Conservation (phyloP, 2,888 invertebrate genomes). For the Agrotis ipsilon region DNA sequence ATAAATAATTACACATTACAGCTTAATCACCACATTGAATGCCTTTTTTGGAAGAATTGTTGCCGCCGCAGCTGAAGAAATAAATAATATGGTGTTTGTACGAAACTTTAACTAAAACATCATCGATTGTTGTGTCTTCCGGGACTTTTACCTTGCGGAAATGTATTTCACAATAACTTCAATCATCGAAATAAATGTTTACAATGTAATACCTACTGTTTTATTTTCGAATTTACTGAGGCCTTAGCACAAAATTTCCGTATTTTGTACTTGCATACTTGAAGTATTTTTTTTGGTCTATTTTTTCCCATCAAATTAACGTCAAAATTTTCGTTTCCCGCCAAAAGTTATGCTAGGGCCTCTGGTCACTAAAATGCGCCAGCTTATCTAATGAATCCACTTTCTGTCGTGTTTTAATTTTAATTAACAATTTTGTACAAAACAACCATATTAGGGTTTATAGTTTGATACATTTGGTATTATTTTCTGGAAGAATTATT, state of each 20-base stretch:
- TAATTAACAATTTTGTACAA: constrained; percentile 28
- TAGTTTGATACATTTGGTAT: not conserved
- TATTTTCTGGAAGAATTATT: constrained; percentile 34
- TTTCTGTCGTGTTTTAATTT: not conserved
- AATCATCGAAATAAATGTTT: too few species aligned
- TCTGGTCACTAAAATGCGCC: too few species aligned
- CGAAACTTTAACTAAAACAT: constrained; percentile 19
- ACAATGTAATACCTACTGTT: too few species aligned
- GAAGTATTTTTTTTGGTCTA: too few species aligned
- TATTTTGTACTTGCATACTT: too few species aligned
- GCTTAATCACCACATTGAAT: constrained; percentile 34
- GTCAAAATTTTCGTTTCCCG: too few species aligned
- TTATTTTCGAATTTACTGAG: too few species aligned
- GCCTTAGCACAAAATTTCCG: too few species aligned
- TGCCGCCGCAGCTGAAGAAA: constrained; percentile 37
- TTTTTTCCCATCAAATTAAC: too few species aligned
- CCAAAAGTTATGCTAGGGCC: too few species aligned
- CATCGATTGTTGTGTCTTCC: not conserved
- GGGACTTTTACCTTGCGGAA: not conserved
- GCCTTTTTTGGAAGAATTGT: constrained; percentile 38
- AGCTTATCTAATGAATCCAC: not conserved
- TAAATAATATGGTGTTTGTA: constrained; percentile 22
- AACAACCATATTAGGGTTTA: not conserved
- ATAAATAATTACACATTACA: constrained; percentile 53
- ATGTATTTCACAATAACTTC: too few species aligned